Base-by-base conservation (phyloP, 2,888 invertebrate genomes). In the Chromoteleia sp. region DNA sequence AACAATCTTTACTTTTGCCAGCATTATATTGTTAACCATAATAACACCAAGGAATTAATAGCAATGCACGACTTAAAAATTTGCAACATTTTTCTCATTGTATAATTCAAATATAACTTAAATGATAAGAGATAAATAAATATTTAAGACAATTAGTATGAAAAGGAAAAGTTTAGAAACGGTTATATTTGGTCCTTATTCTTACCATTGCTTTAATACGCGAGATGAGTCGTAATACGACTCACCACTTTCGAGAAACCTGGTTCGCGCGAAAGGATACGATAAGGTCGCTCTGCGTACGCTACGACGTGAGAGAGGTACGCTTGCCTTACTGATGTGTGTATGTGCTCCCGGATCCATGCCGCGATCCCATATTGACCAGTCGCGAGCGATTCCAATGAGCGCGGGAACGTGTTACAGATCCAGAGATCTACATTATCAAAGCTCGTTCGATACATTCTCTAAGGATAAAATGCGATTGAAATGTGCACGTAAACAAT, bases 271-370 rank as follows among this genome's bases (percentile, higher is more conserved):
- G 73, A 79, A 79, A 73, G 79, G 59, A 79, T 67, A 58, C 73
- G 73, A 79, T 79, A 79, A 79, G 73, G 65, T 71, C 73, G 58
- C 65, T 43, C 56, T 78, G 67, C 73, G 78, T 78, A 78, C 39
- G 67, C 48, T 30, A 70, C 77, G 43, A 70, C 52, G 61, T 54
- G 29, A 67, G 48, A 63, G 68, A 63, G 56, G 15, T 54, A 41
- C 30, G 29, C 36, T 63, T 12, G 17, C 39, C 39, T 54, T n/a
- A 12, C 48, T 58, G 73, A 78, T 56, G 63, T 73, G 73, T 73
- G 50, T 73, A 59, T 67, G 59, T 61, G 80, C 80, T 80, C 80
- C 80, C 80, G 80, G 80, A 80, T 79, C 74, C 63, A 43, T 73
- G 54, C 56, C 48, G 56, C 65, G 74, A 74, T 75, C 75, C 59